Conservation (phyloP, 2,888 invertebrate genomes). For the Temnothorax ravouxi region DNA sequence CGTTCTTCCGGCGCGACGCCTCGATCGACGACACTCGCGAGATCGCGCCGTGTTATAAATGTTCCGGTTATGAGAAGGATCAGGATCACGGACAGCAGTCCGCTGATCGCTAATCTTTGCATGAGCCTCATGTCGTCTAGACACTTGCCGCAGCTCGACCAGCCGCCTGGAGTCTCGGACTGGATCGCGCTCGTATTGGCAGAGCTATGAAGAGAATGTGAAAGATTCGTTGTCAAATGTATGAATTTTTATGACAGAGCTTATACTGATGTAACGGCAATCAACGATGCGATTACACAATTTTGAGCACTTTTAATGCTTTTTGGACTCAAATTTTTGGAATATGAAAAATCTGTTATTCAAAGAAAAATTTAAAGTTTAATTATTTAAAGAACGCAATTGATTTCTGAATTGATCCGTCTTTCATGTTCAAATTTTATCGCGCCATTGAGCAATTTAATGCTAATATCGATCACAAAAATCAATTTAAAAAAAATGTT, state of each 20-base stretch:
- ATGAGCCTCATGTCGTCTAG: conserved; percentile 83
- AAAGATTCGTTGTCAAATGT: conserved; percentile 44
- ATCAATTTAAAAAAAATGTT: conserved; percentile 23
- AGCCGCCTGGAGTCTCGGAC: conserved; percentile 76
- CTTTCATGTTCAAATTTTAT: neutral
- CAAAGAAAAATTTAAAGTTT: neutral
- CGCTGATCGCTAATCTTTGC: conserved; percentile 84
- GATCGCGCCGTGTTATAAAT: conserved; percentile 82
- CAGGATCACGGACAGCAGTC: conserved; percentile 84
- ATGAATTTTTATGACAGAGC: neutral
- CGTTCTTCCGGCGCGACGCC: conserved; percentile 83
- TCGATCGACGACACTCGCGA: conserved; percentile 81
- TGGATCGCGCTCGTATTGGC: conserved; percentile 78
- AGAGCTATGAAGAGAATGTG: conserved; percentile 64
- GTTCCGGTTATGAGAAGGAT: conserved; percentile 83
- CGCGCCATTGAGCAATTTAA: conserved; percentile 9
- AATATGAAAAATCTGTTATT: neutral
- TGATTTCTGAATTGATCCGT: neutral
- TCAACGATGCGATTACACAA: neutral
- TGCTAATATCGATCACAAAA: neutral
- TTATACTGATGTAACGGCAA: conserved; percentile 29
- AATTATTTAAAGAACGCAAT: conserved; percentile 5
- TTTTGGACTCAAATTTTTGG: neutral
- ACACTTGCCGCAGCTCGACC: conserved; percentile 77
- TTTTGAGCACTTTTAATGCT: neutral